Evolutionary conservation across 1,140 invertebrate species (phyloP), one percentile per base, ranked within the genome.

Genomic region (Teleogryllus occipitalis): DNA sequence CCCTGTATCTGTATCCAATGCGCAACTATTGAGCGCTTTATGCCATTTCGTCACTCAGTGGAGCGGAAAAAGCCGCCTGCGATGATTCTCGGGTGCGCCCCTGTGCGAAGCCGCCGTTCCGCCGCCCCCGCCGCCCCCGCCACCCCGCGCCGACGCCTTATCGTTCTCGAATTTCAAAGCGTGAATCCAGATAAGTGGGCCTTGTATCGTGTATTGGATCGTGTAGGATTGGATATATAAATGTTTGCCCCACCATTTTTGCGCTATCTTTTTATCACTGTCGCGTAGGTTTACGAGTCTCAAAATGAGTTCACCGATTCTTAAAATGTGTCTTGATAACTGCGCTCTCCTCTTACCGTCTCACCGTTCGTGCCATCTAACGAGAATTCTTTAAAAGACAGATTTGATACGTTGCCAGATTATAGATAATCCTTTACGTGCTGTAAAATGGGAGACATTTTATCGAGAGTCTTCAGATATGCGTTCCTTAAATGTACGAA

Each of bases 1-100:
- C 7, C 10, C 21, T n/a, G 65, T 79, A 79, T 79, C 78, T 65
- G 78, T 75, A 74, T 79, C 49, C 78, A 79, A 79, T 79, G 78
- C 73, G 73, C 73, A 27, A 79, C 46, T 77, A 77, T 77, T 77
- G 76, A 79, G 18, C 72, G 39, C 74, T 79, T 47, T 49, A 46
- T n/a, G 46, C 46, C 78, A 79, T 79, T 79, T 75, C 78, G 78
- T 79, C 78, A 74, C 78, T 27, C 47, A 47, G 47, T 46, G 72
- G 54, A 65, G 18, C 54, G 54, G 54, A 65, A 65, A 65, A 65
- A 7, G 10, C 54, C 54, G 54, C 54, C 10, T 18, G 10, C 54
- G 10, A 3, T 10, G 54, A 65, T 65, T 65, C 54, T 10, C 54
- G 18, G 54, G 10, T 65, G 54, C 27, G 27, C 27, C 27, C 27